Evolutionary conservation across 2,888 invertebrate species (phyloP).

Genomic region (Calephelis perditalis): DNA sequence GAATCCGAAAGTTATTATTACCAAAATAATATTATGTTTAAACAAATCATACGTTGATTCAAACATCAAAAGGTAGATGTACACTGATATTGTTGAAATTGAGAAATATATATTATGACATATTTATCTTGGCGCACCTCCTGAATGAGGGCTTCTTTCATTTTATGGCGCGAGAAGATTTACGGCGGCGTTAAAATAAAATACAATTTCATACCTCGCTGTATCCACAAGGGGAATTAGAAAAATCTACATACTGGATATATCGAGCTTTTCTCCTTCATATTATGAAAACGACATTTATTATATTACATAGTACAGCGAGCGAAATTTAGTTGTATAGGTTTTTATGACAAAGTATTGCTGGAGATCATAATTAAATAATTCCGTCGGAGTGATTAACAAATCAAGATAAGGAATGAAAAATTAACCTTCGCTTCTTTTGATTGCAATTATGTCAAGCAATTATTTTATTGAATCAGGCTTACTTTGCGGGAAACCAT

Average conservation of each 20-base stretch:
- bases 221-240: slow-evolving; percentile 54
- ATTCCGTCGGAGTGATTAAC: too few relatives aligned
- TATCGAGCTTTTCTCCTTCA: slow-evolving; percentile 9
- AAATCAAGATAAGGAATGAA: too few relatives aligned
- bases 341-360: too few relatives aligned
- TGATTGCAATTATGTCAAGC: too few relatives aligned
- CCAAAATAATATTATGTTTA: too few relatives aligned
- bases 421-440: too few relatives aligned
- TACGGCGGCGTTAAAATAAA: slow-evolving; percentile 67
- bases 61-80: slow-evolving; percentile 29
- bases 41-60: background rate
- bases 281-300: slow-evolving; percentile 12
- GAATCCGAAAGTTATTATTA: too few relatives aligned
- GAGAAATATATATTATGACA: slow-evolving; percentile 48
- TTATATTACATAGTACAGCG: background rate
- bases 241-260: slow-evolving; percentile 56
- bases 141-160: slow-evolving; percentile 50
- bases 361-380: too few relatives aligned
- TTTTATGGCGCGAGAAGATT: slow-evolving; percentile 61
- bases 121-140: slow-evolving; percentile 41
- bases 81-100: slow-evolving; percentile 44
- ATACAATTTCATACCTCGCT: slow-evolving; percentile 63
- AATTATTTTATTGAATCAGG: too few relatives aligned
- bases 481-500: too few relatives aligned
- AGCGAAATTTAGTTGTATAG: too few relatives aligned